A percentile compares a stretch with the other conserved stretches of the same genome.
These are phyloP conservation scores for Saccostrea echinata DNA, from an alignment of 1,140 invertebrate species.

Conservation along the genomic window DNA sequence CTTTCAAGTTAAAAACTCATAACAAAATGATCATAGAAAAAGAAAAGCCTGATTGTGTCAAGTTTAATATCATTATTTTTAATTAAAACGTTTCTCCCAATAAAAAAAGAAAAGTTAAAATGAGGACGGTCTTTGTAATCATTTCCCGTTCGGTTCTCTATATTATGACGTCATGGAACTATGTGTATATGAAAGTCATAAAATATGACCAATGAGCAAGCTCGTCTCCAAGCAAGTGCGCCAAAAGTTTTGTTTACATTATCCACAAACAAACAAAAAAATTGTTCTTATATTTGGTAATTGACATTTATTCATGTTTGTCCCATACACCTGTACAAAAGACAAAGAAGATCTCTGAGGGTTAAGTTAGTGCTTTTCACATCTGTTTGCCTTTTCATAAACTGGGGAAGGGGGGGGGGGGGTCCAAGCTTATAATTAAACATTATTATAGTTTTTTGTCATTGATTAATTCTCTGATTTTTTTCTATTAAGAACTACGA, in stretches of 20 bases:
- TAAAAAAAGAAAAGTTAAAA: neutral
- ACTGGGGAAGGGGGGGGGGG: too few relatives aligned
- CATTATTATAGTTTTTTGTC: too few relatives aligned
- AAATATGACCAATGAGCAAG: slow-evolving; percentile 39
- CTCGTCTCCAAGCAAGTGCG: slow-evolving; percentile 37
- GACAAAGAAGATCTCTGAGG: too few relatives aligned
- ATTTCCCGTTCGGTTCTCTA: slow-evolving; percentile 21
- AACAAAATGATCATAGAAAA: neutral
- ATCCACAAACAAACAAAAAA: slow-evolving; percentile 23
- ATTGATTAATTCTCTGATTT: too few relatives aligned
- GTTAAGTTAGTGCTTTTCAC: too few relatives aligned
- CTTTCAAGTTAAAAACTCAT: neutral
- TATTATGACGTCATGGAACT: neutral
- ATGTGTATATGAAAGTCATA: slow-evolving; percentile 18
- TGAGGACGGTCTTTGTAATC: neutral
- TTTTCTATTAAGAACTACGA: too few relatives aligned
- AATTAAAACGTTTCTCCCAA: too few relatives aligned
- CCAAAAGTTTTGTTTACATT: slow-evolving; percentile 37
- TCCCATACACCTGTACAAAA: too few relatives aligned
- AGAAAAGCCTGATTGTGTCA: neutral
- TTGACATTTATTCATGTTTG: too few relatives aligned
- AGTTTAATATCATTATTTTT: neutral
- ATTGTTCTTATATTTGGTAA: neutral
- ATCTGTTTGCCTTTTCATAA: too few relatives aligned
- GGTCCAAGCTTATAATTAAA: too few relatives aligned